Base-by-base conservation (phyloP, 2,797 vertebrate species). In the Octomys mimax region DNA sequence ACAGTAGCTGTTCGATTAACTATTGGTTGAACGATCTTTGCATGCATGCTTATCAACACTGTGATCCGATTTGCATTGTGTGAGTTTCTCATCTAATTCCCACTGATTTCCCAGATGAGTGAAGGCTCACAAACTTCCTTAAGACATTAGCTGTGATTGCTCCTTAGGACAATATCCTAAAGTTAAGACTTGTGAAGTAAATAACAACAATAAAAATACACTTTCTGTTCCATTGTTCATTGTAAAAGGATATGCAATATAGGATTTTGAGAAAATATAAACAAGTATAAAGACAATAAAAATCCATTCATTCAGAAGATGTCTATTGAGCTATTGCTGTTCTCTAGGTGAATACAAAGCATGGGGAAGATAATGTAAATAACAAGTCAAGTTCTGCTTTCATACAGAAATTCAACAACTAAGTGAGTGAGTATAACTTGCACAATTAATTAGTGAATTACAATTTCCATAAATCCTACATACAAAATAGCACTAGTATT, bases 1-100 rank as follows among this genome's bases (percentile, higher is more conserved):
- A 26, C 22, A 79, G 78, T 92, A 95, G 84, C 39, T 96, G 87
- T 93, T 97, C 92, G 94, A 33, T 96, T 96, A 92, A 93, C 79
- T 86, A 82, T 84, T 73, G 91, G 95, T 39, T 36, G 84, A 68
- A 88, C 89, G 78, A 77, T 6, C 70, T 66, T 6, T 52, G 49
- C 36, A 71, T 66, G 31, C 64, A 59, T 33, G 57, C 39, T 87
- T 78, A 78, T 87, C 82, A 64, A 66, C 62, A 10, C 31, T 59
- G 84, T 70, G 89, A 89, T 24, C n/a, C 81, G 52, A 92, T 82
- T 83, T 91, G n/a, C 62, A 93, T 94, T 92, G 77, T 86, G n/a
- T 81, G 57, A 81, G 59, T 91, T 95, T 89, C 81, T 91, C 89
- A 73, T 84, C 49, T 97, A 93, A 95, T 92, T 96, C 92, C 52